Conservation (phyloP, 2,113 vertebrate genomes). For the Hippocampus mohnikei region DNA sequence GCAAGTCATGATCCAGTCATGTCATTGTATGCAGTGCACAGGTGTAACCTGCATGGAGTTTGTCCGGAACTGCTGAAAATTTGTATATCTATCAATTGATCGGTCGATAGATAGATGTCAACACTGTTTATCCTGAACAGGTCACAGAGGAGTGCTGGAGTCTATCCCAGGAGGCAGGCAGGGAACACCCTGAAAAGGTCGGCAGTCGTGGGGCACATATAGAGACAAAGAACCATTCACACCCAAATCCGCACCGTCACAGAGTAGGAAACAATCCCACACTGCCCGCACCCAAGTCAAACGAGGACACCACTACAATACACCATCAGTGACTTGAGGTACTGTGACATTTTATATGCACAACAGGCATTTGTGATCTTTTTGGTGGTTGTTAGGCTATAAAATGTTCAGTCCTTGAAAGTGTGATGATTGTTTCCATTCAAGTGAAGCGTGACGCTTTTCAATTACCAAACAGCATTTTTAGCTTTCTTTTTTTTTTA, state of each 20-base stretch:
- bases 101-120: too few relatives aligned
- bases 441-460: background rate
- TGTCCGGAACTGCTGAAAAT: constrained; percentile 10
- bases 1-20: constrained; percentile 17
- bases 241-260: too few relatives aligned
- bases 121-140: too few relatives aligned
- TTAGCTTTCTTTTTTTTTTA: background rate
- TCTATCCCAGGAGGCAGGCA: too few relatives aligned
- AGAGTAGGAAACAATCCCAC: too few relatives aligned
- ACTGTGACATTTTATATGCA: background rate
- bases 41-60: constrained; percentile 16
- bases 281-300: too few relatives aligned
- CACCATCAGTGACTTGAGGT: too few relatives aligned
- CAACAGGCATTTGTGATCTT: background rate
- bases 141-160: too few relatives aligned
- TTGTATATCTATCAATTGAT: background rate
- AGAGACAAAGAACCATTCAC: too few relatives aligned
- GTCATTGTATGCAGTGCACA: constrained; percentile 2
- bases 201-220: too few relatives aligned
- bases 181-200: too few relatives aligned
- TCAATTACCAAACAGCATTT: background rate
- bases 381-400: background rate
- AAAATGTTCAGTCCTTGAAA: background rate
- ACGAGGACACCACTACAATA: too few relatives aligned
- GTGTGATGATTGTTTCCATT: background rate